These are phyloP conservation scores for Yponomeuta malinellus DNA, from an alignment of 2,888 invertebrate genomes.

Conservation along the genomic window DNA sequence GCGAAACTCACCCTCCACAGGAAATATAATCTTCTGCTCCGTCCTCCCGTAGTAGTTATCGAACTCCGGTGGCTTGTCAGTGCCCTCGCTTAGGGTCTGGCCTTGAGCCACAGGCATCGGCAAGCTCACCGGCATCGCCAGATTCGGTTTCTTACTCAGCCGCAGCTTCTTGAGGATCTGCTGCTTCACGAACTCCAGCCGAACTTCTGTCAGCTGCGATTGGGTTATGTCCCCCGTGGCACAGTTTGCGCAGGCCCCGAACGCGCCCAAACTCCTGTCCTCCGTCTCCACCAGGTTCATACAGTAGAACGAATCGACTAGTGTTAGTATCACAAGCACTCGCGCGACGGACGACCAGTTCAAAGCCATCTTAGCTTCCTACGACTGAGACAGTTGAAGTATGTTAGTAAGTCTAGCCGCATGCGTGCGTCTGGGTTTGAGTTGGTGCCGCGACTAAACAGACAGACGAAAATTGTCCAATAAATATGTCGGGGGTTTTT, in stretches of 20 bases:
- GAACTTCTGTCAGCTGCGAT: constrained; percentile 78
- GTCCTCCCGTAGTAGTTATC: constrained; percentile 91
- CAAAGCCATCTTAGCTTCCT: constrained; percentile 36
- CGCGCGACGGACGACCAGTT: constrained; percentile 32
- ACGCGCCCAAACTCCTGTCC: constrained; percentile 24
- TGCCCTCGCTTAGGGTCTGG: constrained; percentile 75
- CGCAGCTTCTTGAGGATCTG: constrained; percentile 88
- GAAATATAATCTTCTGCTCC: constrained; percentile 88
- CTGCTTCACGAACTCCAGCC: constrained; percentile 89
- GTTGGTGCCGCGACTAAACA: neutral
- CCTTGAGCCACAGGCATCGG: constrained; percentile 87
- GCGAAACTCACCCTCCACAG: constrained; percentile 80
- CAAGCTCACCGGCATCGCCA: constrained; percentile 77
- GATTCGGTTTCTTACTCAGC: constrained; percentile 83
- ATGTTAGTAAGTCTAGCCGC: constrained; percentile 51
- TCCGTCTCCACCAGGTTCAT: constrained; percentile 41
- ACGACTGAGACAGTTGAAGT: constrained; percentile 55
- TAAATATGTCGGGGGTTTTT: neutral
- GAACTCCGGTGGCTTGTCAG: constrained; percentile 74
- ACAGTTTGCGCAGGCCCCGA: constrained; percentile 58
- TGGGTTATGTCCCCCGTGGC: constrained; percentile 60
- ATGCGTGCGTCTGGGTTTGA: constrained; percentile 41
- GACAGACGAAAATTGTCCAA: neutral
- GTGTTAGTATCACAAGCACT: constrained; percentile 42
- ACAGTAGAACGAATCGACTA: constrained; percentile 43